phyloP scores from a whole-genome alignment of 1,140 invertebrate genomes.

The Radopholus similis region DNA sequence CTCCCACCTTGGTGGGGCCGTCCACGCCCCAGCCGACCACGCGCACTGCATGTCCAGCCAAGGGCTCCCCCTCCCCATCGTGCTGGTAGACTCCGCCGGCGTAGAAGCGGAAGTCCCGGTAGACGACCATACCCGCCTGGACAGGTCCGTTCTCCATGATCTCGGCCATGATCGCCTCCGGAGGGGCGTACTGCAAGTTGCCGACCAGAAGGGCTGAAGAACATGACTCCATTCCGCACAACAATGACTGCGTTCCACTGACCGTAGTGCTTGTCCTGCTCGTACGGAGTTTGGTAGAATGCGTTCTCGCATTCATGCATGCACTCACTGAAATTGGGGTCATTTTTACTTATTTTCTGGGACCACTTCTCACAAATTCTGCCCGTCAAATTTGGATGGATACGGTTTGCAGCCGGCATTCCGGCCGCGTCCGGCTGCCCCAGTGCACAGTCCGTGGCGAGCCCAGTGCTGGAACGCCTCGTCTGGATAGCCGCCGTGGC shows the following conservation, averaged over 20 bases:
- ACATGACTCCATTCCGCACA: no score
- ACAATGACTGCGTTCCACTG: neutral
- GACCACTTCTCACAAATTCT: no score
- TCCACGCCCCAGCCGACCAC: slow-evolving; percentile 83
- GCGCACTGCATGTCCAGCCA: slow-evolving; percentile 83
- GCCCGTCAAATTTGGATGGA: no score
- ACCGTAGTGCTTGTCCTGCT: slow-evolving; percentile 74
- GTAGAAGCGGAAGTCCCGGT: slow-evolving; percentile 72
- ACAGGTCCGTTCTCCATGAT: slow-evolving; percentile 67
- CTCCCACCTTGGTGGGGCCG: no score
- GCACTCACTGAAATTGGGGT: slow-evolving; percentile 68
- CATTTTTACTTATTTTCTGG: slow-evolving; percentile 66
- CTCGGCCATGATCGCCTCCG: neutral
- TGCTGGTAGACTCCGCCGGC: slow-evolving; percentile 76
- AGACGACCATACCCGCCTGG: slow-evolving; percentile 78
- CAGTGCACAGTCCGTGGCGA: slow-evolving; percentile 72
- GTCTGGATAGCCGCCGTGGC: neutral
- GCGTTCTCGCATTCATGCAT: slow-evolving; percentile 65
- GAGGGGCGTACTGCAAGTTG: no score
- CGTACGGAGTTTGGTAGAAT: slow-evolving; percentile 70
- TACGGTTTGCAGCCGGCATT: slow-evolving; percentile 78
- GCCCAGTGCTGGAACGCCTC: neutral
- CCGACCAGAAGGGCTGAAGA: no score
- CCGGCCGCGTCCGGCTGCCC: slow-evolving; percentile 73
- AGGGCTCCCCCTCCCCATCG: slow-evolving; percentile 68